Conservation (phyloP, 2,888 invertebrate genomes). For the Uloborus plumipes region DNA sequence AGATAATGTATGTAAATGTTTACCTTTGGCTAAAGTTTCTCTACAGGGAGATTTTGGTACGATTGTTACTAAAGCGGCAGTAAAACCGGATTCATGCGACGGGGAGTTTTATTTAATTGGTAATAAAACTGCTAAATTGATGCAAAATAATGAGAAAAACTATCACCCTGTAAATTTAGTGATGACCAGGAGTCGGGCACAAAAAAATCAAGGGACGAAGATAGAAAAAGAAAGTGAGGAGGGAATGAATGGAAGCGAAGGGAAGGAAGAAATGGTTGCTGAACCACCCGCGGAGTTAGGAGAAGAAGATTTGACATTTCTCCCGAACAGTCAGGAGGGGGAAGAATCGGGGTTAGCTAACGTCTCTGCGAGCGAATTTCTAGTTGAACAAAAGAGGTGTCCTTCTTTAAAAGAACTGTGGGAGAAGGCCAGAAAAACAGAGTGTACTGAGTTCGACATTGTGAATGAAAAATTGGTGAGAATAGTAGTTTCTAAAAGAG, state of each 20-base stretch:
- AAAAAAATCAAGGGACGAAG: too few relatives aligned
- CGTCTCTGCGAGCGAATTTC: not conserved
- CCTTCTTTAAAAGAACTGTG: not conserved
- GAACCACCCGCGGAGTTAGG: not conserved
- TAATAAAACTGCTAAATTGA: not conserved
- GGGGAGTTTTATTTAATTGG: conserved; percentile 3
- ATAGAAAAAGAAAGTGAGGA: not conserved
- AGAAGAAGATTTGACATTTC: not conserved
- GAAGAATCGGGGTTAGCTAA: not conserved
- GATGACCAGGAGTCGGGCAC: too few relatives aligned
- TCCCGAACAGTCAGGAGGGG: not conserved
- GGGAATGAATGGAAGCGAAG: not conserved
- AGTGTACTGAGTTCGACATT: not conserved
- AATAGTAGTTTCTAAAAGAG: not conserved
- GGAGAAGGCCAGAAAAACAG: not conserved
- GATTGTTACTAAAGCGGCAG: conserved; percentile 8
- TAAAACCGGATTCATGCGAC: not conserved
- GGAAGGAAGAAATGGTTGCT: not conserved
- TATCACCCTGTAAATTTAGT: not conserved
- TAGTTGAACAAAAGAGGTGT: not conserved
- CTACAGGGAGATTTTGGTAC: too few relatives aligned
- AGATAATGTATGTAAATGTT: conserved; percentile 2
- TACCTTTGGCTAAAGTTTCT: too few relatives aligned
- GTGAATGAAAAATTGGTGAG: not conserved
- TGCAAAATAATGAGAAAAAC: not conserved